Evolutionary conservation across 2,888 invertebrate genomes (phyloP).

Genomic region (Plebejus anna): DNA sequence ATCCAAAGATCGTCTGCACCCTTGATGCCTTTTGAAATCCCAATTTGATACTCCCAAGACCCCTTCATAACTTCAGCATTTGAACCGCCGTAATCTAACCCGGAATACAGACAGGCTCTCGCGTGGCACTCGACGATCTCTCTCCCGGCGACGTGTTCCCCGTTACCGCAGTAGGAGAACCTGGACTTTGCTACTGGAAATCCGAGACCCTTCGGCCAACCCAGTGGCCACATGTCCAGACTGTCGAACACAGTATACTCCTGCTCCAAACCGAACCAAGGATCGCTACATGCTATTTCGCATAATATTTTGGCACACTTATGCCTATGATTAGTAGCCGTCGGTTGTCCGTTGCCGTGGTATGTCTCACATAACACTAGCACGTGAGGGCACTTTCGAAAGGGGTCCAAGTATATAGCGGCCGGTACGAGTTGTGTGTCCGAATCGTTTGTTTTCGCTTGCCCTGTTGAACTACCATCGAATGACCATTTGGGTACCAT

Average conservation of each 20-base stretch:
- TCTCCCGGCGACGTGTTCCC: conserved; percentile 94
- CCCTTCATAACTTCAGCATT: conserved; percentile 99
- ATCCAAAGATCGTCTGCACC: conserved; percentile 94
- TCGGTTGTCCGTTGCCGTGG: conserved; percentile 85
- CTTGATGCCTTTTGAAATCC: conserved; percentile 92
- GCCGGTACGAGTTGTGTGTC: conserved; percentile 94
- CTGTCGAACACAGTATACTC: conserved; percentile 92
- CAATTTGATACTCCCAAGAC: conserved; percentile 95
- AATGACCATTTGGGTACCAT: conserved; percentile 91
- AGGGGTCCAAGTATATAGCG: conserved; percentile 94
- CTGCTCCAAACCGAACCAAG: conserved; percentile 96
- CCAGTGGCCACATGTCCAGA: conserved; percentile 89
- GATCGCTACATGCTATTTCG: conserved; percentile 79
- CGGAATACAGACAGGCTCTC: conserved; percentile 92
- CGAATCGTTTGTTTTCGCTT: conserved; percentile 89
- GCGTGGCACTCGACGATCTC: conserved; percentile 96
- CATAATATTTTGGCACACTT: conserved; percentile 81
- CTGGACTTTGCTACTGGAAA: conserved; percentile 91
- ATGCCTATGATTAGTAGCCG: conserved; percentile 85
- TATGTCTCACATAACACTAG: conserved; percentile 94
- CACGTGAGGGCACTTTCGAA: conserved; percentile 91
- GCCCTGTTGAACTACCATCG: conserved; percentile 96
- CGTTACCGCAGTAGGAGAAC: conserved; percentile 93
- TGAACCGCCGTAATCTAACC: conserved; percentile 93
- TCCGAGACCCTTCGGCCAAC: conserved; percentile 95